Percentiles rank a stretch among this genome's conserved stretches.
Evolutionary conservation across 2,888 invertebrate genomes (phyloP).

Genomic region (Tromatobia lineatoria): DNA sequence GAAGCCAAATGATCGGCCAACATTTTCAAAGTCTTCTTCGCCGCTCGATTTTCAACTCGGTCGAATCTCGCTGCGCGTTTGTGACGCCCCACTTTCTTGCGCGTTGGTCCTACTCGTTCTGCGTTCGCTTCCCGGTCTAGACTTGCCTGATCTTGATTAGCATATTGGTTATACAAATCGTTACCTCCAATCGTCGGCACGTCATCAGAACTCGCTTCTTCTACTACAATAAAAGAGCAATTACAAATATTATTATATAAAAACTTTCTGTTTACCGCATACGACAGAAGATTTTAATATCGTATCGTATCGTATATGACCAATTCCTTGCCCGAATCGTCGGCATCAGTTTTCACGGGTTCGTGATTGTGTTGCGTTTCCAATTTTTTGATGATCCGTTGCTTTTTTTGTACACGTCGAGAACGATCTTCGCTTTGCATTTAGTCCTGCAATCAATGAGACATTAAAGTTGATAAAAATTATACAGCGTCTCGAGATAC

Average conservation of each 20-base stretch:
- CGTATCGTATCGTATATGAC: too few species aligned
- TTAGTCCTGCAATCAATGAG: neutral
- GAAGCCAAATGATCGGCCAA: too few species aligned
- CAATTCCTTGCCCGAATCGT: slow-evolving; percentile 14
- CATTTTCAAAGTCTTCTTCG: too few species aligned
- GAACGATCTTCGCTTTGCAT: slow-evolving; percentile 4
- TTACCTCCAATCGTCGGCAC: neutral
- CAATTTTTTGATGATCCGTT: neutral
- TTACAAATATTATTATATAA: neutral
- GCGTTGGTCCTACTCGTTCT: neutral
- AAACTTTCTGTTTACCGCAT: neutral
- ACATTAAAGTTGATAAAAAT: neutral
- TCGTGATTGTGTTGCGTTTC: neutral
- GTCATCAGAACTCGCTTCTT: slow-evolving; percentile 7
- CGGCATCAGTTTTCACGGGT: slow-evolving; percentile 9
- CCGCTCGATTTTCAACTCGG: neutral
- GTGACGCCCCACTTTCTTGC: neutral
- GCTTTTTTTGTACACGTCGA: slow-evolving; percentile 2
- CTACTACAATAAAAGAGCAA: slow-evolving; percentile 14
- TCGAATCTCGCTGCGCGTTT: neutral
- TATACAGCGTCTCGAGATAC: neutral
- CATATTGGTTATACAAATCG: too few species aligned
- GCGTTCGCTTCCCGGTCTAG: neutral
- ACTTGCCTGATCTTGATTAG: neutral
- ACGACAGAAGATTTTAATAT: neutral